A percentile compares a stretch with the other conserved stretches of the same genome.
Evolutionary conservation across 2,797 vertebrate species (phyloP).

Genomic region (Decapterus maruadsi): DNA sequence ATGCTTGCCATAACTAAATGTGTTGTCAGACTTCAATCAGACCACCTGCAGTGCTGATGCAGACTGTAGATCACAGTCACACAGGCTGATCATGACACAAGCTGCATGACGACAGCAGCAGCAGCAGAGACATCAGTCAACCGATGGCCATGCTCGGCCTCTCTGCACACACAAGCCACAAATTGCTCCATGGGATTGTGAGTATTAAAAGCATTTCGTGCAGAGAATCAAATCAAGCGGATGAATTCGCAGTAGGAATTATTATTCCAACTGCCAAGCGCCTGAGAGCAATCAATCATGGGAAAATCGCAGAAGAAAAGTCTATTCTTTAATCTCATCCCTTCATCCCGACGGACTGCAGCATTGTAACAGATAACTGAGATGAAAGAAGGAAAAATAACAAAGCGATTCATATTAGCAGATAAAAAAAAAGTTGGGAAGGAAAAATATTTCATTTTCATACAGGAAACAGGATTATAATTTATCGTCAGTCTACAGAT

Average conservation of each 20-base stretch:
- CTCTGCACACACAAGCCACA: conserved; percentile 24
- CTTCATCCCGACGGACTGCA: conserved; percentile 38
- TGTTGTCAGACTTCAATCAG: conserved; percentile 34
- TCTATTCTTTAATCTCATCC: conserved; percentile 46
- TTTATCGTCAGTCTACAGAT: conserved; percentile 27
- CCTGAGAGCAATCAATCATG: conserved; percentile 63
- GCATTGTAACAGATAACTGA: conserved; percentile 22
- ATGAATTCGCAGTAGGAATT: conserved; percentile 57
- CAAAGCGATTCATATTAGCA: conserved; percentile 36
- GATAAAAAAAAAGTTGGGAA: conserved; percentile 37
- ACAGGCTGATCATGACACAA: conserved; percentile 34
- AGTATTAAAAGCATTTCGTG: conserved; percentile 56
- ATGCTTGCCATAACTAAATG: conserved; percentile 28
- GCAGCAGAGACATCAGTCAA: conserved; percentile 37
- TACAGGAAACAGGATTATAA: conserved; percentile 36
- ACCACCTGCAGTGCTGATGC: conserved; percentile 23
- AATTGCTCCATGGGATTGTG: conserved; percentile 34
- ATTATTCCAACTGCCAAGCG: conserved; percentile 49
- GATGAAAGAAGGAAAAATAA: conserved; percentile 22
- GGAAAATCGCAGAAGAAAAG: conserved; percentile 32
- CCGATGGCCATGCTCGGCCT: neutral
- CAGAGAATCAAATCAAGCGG: conserved; percentile 65
- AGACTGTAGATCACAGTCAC: neutral
- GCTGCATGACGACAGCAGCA: conserved; percentile 37
- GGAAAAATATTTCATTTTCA: conserved; percentile 42